Conservation (phyloP, 1,140 invertebrate genomes). For the Rhopalosiphum maidis region DNA sequence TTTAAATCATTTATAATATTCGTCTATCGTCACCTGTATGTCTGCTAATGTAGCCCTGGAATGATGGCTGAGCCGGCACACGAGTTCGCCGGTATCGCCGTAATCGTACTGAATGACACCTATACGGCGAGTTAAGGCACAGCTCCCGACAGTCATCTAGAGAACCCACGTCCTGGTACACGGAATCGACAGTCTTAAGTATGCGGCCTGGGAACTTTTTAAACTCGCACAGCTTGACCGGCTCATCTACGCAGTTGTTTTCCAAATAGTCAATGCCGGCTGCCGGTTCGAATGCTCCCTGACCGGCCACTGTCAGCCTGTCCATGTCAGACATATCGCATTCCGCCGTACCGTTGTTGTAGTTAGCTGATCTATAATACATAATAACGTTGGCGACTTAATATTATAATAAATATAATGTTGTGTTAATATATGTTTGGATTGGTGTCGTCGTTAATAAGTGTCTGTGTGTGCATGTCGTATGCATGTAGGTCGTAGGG, state of each 20-base stretch:
- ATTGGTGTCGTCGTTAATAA: neutral
- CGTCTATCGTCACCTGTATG: conserved; percentile 73
- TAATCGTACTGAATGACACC: conserved; percentile 93
- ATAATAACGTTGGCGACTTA: conserved; percentile 58
- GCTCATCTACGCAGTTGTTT: conserved; percentile 89
- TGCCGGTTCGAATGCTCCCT: conserved; percentile 74
- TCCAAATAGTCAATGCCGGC: conserved; percentile 78
- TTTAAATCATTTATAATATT: neutral
- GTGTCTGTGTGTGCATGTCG: too few species aligned
- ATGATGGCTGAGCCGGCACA: conserved; percentile 90
- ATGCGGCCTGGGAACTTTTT: conserved; percentile 86
- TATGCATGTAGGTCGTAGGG: neutral
- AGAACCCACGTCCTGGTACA: conserved; percentile 86
- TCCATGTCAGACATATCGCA: conserved; percentile 91
- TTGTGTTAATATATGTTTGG: neutral
- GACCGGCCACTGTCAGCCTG: conserved; percentile 79
- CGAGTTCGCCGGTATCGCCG: conserved; percentile 89
- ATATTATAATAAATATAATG: neutral
- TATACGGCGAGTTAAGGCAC: conserved; percentile 83
- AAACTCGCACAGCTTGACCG: conserved; percentile 90
- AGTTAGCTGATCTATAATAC: conserved; percentile 85
- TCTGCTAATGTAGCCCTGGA: conserved; percentile 85
- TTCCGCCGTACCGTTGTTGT: conserved; percentile 81
- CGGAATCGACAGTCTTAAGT: conserved; percentile 91
- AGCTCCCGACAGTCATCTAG: conserved; percentile 86